Evolutionary conservation across 2,797 vertebrate species (phyloP), one percentile per base, ranked within the genome.

Genomic region (Sphaeramia orbicularis): DNA sequence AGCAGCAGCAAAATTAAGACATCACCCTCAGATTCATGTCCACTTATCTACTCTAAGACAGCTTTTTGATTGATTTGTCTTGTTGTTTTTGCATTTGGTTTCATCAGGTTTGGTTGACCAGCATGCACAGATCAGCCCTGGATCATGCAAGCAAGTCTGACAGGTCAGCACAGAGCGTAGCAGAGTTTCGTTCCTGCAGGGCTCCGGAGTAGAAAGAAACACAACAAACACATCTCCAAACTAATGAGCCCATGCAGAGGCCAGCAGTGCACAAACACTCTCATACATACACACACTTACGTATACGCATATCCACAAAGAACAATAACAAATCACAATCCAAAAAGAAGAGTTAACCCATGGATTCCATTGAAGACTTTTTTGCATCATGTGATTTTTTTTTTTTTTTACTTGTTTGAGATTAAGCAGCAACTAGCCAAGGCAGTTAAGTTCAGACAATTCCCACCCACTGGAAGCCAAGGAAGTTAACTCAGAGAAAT

Each of bases 51-150:
- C 57, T 76, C 76, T 81, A 82, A 5, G 10, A 69, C 71, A 78
- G 72, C 53, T 72, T 30, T 56, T 61, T 52, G 32, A 49, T 60
- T 21, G 18, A 35, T 43, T 68, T 54, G 53, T 21, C 44, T 61
- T 41, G 45, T 30, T 37, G 37, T 49, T 73, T 78, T 84, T 80
- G 76, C 81, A 60, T 77, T 90, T 87, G 88, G 83, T 91, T 90
- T 91, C 90, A 89, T 91, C 83, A 87, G 90, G 87, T 89, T 90
- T 89, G 89, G 86, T 89, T 85, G 86, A 87, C 88, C 82, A 76
- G 86, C 94, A 95, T 95, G 94, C 94, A 93, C 80, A 92, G 83
- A 79, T 83, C 86, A 86, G 89, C 88, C 81, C 77, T 65, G 82
- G 86, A 80, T 89, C 93, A 94, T 94, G 92, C 93, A 91, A 90